Percentiles rank a stretch among this genome's conserved stretches.
phyloP scores from a whole-genome alignment of 1,140 invertebrate species.

The Drosophila serrata region DNA sequence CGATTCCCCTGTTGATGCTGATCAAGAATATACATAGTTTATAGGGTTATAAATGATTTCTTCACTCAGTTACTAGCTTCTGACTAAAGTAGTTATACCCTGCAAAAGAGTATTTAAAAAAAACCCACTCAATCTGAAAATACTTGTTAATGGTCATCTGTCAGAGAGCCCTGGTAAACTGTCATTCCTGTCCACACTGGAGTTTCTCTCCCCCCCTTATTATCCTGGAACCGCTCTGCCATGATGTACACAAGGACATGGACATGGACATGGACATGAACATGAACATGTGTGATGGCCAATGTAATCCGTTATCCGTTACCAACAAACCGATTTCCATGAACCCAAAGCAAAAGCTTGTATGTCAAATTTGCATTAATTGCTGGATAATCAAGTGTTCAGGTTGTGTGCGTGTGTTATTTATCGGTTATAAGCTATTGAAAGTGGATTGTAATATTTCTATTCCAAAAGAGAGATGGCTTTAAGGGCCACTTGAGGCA shows the following conservation, averaged over 20 bases:
- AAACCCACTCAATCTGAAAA: too few relatives aligned
- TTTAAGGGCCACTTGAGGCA: background rate
- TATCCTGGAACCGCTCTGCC: background rate
- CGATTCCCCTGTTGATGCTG: too few relatives aligned
- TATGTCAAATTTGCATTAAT: conserved; percentile 51
- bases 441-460: background rate
- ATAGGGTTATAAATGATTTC: too few relatives aligned
- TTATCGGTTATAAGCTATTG: background rate
- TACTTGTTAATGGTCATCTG: background rate
- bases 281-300: background rate
- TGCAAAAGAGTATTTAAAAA: too few relatives aligned
- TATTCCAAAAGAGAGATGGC: background rate
- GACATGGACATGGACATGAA: background rate
- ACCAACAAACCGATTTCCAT: background rate
- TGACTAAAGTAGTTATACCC: too few relatives aligned
- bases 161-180: background rate
- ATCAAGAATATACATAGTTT: too few relatives aligned
- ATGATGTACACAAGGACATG: background rate
- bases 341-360: background rate
- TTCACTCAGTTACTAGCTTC: too few relatives aligned
- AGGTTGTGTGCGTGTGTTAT: conserved; percentile 4
- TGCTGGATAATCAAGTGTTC: conserved; percentile 44
- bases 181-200: background rate
- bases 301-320: conserved; percentile 9
- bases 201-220: conserved; percentile 2